Base-by-base conservation (phyloP, 1,140 invertebrate species). In the Bombus confusus region DNA sequence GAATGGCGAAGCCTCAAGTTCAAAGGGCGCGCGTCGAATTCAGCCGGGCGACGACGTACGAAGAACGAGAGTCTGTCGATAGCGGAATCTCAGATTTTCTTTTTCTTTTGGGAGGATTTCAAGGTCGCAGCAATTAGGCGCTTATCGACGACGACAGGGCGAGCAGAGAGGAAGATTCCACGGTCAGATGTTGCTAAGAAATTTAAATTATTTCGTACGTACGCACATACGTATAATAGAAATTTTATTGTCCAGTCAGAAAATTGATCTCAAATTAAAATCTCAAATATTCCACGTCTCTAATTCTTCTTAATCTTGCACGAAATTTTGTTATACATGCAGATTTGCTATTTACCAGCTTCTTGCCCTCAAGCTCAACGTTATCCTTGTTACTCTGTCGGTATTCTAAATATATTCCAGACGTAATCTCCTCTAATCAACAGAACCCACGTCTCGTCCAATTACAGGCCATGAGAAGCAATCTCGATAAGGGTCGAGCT, bases 401-500 rank as follows among this genome's bases (percentile, higher is more conserved):
- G 52, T 10, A 28, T 31, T 5, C 68, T 25, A 34, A 3, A 28
- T 39, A 43, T n/a, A 39, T 72, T 72, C 12, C 57, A 28, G 2
- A 31, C 25, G 3, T n/a, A 39, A 1, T 6, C 18, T 13, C 1
- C 25, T 31, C 10, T 28, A 25, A 72, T 59, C 68, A 6, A 59
- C 10, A 5, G 28, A 37, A 37, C 28, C 13, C 41, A 15, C 28
- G 8, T 15, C 18, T 6, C 22, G 3, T 81, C 12, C 69, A 75
- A 82, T 75, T 75, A 66, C 41, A 2, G 2, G 3, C 15, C 1
- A 8, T 0, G n/a, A 13, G 31, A 47, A 64, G 71, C 13, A 76
- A 39, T 52, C 39, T 9, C 79, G 68, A 81, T 81, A 81, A 59
- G 79, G n/a, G 52, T 66, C 8, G 25, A 47, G n/a, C 25, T 83